These are phyloP conservation scores for Hemiprocne comata DNA, from an alignment of 2,113 vertebrate species.

Conservation along the genomic window DNA sequence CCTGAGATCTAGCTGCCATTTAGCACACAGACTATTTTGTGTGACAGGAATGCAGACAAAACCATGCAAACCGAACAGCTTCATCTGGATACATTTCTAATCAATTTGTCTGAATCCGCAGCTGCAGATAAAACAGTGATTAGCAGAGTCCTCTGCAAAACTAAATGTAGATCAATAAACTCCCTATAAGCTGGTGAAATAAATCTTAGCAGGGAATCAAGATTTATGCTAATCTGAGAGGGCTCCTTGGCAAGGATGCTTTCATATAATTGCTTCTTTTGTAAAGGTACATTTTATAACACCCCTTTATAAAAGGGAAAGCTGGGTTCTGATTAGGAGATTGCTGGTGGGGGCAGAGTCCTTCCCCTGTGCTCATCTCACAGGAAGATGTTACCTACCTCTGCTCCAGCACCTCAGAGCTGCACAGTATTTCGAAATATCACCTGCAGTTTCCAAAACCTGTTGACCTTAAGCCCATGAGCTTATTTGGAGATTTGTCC, in stretches of 20 bases:
- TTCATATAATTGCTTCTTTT: constrained; percentile 23
- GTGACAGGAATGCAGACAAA: constrained; percentile 52
- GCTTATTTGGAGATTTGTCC: neutral
- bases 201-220: constrained; percentile 1
- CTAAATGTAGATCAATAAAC: constrained; percentile 29
- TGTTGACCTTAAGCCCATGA: neutral
- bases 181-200: constrained; percentile 28
- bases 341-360: neutral
- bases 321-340: neutral
- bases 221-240: constrained; percentile 41
- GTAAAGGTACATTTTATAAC: neutral
- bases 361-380: neutral
- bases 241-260: neutral
- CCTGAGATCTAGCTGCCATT: constrained; percentile 69
- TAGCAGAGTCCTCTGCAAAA: neutral
- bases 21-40: constrained; percentile 10
- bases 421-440: neutral
- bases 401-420: neutral
- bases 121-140: neutral
- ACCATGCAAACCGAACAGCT: constrained; percentile 5
- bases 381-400: neutral
- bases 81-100: neutral
- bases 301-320: constrained; percentile 13
- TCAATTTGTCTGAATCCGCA: constrained; percentile 32
- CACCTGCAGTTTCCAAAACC: neutral